Conservation (phyloP, 1,140 invertebrate species). For the Ceratosolen solmsi region DNA sequence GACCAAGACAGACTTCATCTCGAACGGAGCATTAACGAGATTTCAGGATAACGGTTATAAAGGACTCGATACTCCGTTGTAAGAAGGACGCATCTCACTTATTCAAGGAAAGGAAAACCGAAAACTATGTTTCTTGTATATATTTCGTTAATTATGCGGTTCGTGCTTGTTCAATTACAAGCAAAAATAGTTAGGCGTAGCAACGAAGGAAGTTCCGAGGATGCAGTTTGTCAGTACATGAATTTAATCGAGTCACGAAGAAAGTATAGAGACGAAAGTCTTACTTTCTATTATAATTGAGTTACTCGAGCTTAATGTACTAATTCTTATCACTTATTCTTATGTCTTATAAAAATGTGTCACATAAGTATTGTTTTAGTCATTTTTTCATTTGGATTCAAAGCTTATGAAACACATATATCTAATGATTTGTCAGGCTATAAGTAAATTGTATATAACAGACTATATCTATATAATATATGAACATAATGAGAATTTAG, state of each 20-base stretch:
- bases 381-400: too few species aligned
- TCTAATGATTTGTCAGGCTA: too few species aligned
- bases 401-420: too few species aligned
- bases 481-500: too few species aligned
- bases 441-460: too few species aligned
- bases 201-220: neutral
- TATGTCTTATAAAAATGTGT: too few species aligned
- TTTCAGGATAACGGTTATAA: slow-evolving; percentile 26
- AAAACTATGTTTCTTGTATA: neutral
- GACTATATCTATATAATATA: too few species aligned
- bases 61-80: neutral
- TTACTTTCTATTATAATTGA: too few species aligned
- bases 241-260: neutral
- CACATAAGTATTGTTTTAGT: too few species aligned
- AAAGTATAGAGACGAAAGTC: neutral
- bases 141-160: too few species aligned
- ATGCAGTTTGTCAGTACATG: neutral
- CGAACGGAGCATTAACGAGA: slow-evolving; percentile 9
- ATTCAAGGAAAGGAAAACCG: neutral
- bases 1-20: neutral
- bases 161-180: neutral
- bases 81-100: neutral
- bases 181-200: neutral
- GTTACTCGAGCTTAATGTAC: too few species aligned
- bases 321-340: too few species aligned